A percentile compares a stretch with the other conserved stretches of the same genome.
These are phyloP conservation scores for Anolis apletophallus DNA, from an alignment of 2,797 vertebrate genomes.

Conservation along the genomic window DNA sequence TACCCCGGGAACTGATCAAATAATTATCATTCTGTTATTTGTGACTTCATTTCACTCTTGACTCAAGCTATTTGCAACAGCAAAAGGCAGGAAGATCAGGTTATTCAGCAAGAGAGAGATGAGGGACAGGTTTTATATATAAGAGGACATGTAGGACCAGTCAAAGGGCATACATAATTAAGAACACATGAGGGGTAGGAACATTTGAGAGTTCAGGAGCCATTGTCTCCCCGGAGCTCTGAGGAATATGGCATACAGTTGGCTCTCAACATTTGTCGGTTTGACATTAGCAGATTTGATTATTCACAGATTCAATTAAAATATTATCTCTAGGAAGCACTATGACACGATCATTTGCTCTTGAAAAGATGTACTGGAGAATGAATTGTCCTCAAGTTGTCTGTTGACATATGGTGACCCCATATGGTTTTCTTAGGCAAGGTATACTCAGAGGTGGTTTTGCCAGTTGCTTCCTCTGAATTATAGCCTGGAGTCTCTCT, in stretches of 20 bases:
- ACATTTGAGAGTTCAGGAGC: neutral
- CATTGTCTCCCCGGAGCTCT: neutral
- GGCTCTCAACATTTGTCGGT: too few species aligned
- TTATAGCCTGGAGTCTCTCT: too few species aligned
- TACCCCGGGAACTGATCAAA: slow-evolving; percentile 62
- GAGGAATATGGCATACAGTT: neutral
- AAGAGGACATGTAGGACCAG: slow-evolving; percentile 10
- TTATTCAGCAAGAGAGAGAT: slow-evolving; percentile 40
- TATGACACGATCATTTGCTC: neutral
- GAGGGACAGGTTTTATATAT: neutral
- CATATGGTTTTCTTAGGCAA: too few species aligned
- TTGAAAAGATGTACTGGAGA: slow-evolving; percentile 35
- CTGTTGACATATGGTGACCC: too few species aligned
- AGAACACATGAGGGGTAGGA: neutral
- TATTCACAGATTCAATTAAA: too few species aligned
- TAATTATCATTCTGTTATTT: slow-evolving; percentile 59
- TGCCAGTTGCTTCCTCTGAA: too few species aligned
- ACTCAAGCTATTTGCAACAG: slow-evolving; percentile 33
- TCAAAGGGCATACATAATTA: slow-evolving; percentile 4
- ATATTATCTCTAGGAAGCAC: too few species aligned
- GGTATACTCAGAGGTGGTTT: too few species aligned
- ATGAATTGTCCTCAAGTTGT: slow-evolving; percentile 16
- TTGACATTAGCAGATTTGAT: too few species aligned
- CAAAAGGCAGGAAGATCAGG: slow-evolving; percentile 32
- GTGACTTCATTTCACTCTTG: slow-evolving; percentile 61